Percentiles rank a stretch among this genome's conserved stretches.
Evolutionary conservation across 2,113 vertebrate genomes (phyloP).

Genomic region (Ochotona princeps): DNA sequence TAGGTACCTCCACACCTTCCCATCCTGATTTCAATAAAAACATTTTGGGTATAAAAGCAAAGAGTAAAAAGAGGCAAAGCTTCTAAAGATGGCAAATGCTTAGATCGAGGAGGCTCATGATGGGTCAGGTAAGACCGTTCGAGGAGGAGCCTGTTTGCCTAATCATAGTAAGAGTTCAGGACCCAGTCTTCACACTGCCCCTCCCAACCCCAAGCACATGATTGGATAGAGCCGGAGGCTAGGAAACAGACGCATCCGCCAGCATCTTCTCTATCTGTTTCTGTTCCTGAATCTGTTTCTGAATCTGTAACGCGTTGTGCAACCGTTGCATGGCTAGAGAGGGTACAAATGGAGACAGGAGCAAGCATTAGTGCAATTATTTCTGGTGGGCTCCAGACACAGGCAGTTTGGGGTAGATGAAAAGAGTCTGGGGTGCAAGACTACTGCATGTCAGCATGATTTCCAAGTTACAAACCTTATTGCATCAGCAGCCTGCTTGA

Average conservation of each 20-base stretch:
- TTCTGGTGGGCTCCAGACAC: neutral
- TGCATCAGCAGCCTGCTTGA: neutral
- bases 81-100: neutral
- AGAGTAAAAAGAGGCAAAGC: neutral
- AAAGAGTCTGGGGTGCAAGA: too few species aligned
- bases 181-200: neutral
- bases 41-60: neutral
- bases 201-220: neutral
- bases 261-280: accelerated
- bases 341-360: neutral
- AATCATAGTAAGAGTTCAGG: neutral
- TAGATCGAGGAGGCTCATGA: neutral
- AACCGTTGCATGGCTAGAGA: slow-evolving; percentile 16
- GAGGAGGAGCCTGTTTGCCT: neutral
- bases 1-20: neutral
- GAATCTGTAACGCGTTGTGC: neutral
- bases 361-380: neutral
- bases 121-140: neutral
- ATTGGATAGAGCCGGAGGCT: neutral
- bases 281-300: neutral
- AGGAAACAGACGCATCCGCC: neutral
- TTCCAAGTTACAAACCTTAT: too few species aligned
- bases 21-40: slow-evolving; percentile 21
- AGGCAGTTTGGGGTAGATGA: too few species aligned
- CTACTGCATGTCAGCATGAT: too few species aligned